Base-by-base conservation (phyloP, 92 coral and sea anemone species). In the Zoanthus gigantus region DNA sequence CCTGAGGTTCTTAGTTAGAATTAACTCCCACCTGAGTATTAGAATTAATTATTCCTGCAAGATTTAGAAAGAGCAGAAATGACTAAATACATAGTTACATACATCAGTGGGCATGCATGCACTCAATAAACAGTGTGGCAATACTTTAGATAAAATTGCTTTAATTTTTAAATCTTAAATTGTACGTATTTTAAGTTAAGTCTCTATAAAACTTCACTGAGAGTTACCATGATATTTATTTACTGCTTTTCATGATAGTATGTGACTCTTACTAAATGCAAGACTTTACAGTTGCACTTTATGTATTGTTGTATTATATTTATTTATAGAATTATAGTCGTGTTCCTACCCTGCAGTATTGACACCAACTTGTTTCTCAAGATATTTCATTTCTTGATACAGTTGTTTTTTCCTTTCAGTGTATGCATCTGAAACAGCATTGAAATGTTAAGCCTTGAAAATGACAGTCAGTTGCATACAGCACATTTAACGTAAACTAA, bases 361-460 rank as follows among this genome's bases (percentile, higher is more conserved):
- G 74, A 34, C 86, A 86, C 93, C 96, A 87, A 90, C 91, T 79
- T 94, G 96, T 53, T 83, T 89, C 65, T 95, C 94, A 37, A 95
- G 92, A 47, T 84, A 84, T 46, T 85, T 88, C 15, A 95, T 94
- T 77, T 95, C 98, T 85, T 90, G 92, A 52, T 93, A 91, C 8
- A 95, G 81, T 42, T 88, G 86, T 69, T 85, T 94, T 82, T 93
- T 94, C 74, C 94, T 87, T 90, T 93, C 93, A 81, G 76, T 85
- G 77, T 95, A 93, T 16, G 93, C 76, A 89, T 95, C 98, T 95
- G 82, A 23, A 84, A 42, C 7, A 63, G 15, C 56, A 44, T 4
- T 13, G 32, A 37, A 83, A 15, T 67, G 66, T 11, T 58, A 58
- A 14, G 16, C 1, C 0, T 58, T 58, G 16, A 58, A 58, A 58